These are phyloP conservation scores for Onychostoma macrolepis DNA, from an alignment of 2,113 vertebrate species.

Conservation along the genomic window DNA sequence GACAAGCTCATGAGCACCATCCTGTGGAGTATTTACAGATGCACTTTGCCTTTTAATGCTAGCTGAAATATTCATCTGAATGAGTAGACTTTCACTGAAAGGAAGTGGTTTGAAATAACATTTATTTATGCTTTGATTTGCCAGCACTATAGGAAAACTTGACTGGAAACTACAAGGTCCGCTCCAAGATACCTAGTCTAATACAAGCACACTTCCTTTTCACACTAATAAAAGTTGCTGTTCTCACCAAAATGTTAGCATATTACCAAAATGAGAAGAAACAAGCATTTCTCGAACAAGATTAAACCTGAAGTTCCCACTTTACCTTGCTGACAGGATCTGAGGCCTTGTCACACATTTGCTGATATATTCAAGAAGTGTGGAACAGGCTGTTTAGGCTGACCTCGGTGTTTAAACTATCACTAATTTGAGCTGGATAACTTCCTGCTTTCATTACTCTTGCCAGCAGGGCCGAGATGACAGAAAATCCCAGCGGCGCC, in stretches of 20 bases:
- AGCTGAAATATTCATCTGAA: not conserved
- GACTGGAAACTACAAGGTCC: constrained; percentile 19
- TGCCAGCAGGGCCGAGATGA: constrained; percentile 40
- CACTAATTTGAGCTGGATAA: constrained; percentile 53
- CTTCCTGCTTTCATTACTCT: constrained; percentile 59
- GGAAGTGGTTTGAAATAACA: constrained; percentile 20
- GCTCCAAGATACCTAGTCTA: constrained; percentile 9
- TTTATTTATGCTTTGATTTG: constrained; percentile 6
- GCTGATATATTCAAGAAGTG: constrained; percentile 53
- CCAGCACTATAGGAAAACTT: not conserved
- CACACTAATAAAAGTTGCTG: not conserved
- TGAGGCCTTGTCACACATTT: constrained; percentile 45
- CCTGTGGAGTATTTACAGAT: not conserved
- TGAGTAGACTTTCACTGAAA: not conserved
- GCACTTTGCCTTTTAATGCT: not conserved
- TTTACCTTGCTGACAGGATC: not conserved
- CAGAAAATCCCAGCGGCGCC: constrained; percentile 49
- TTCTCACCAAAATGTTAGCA: not conserved
- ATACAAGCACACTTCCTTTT: constrained; percentile 2
- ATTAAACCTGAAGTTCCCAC: constrained; percentile 40
- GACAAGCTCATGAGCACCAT: constrained; percentile 2
- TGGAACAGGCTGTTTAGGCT: constrained; percentile 11
- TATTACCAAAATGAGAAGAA: not conserved
- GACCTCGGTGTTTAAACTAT: constrained; percentile 53
- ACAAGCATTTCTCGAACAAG: constrained; percentile 34